These are phyloP conservation scores for Clarias macrocephalus DNA, from an alignment of 2,113 vertebrate species.

Conservation along the genomic window DNA sequence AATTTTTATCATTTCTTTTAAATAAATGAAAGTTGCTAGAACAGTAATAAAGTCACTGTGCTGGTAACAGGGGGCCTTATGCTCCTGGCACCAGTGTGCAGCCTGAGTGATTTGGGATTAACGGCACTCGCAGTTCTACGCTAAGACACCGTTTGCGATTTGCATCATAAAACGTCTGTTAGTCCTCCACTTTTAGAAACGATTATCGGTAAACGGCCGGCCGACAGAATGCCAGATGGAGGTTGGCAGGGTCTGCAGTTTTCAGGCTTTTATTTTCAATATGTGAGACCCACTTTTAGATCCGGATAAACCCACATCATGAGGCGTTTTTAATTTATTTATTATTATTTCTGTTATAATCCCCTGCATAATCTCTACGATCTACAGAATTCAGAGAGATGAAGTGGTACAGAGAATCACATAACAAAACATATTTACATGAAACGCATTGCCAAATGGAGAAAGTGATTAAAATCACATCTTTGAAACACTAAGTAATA, in stretches of 20 bases:
- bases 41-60: background rate
- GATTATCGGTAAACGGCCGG: constrained; percentile 69
- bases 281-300: constrained; percentile 66
- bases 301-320: constrained; percentile 70
- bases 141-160: constrained; percentile 69
- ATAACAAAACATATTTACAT: constrained; percentile 76
- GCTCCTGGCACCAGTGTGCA: constrained; percentile 53
- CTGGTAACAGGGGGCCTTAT: constrained; percentile 44
- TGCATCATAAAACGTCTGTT: constrained; percentile 72
- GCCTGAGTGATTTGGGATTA: constrained; percentile 69
- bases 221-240: constrained; percentile 59
- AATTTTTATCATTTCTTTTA: background rate
- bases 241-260: constrained; percentile 47
- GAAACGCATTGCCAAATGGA: constrained; percentile 64
- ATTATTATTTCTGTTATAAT: constrained; percentile 58
- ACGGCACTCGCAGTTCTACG: constrained; percentile 61
- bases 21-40: background rate
- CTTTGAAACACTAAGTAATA: constrained; percentile 65
- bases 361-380: constrained; percentile 72
- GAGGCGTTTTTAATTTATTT: constrained; percentile 55
- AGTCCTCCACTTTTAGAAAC: constrained; percentile 70
- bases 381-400: constrained; percentile 67
- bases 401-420: constrained; percentile 69
- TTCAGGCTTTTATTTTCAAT: constrained; percentile 58
- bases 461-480: constrained; percentile 71